Conservation (phyloP, 2,113 vertebrate species). For the Sigmodon hispidus region DNA sequence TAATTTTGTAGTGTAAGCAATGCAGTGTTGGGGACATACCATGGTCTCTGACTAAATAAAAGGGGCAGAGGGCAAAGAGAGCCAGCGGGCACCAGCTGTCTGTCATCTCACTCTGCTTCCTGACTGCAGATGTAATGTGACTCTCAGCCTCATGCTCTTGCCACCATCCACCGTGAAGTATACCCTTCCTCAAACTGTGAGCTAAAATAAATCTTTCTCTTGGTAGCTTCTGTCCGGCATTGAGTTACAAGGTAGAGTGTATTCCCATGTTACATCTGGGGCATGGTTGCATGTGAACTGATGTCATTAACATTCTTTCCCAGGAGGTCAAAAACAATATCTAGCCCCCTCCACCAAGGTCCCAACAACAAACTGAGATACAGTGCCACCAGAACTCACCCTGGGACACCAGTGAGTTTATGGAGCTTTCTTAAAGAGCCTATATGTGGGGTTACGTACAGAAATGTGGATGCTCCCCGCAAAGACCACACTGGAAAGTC, state of each 20-base stretch:
- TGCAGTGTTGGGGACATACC: no score
- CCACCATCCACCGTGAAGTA: not conserved
- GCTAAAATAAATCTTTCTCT: not conserved
- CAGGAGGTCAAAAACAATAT: not conserved
- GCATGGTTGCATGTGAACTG: not conserved
- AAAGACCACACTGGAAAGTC: not conserved
- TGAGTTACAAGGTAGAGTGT: not conserved
- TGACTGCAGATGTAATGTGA: not conserved
- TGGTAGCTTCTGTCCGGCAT: not conserved
- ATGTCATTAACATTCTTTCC: not conserved
- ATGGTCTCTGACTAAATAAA: not conserved
- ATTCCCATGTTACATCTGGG: not conserved
- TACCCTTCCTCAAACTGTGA: not conserved
- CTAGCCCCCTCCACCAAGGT: not conserved
- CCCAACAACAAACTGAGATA: not conserved
- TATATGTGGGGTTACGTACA: not conserved
- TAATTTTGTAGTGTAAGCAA: not conserved
- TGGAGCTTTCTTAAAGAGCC: not conserved
- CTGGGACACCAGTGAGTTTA: not conserved
- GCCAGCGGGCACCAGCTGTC: not conserved
- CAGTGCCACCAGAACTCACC: not conserved
- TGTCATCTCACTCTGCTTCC: not conserved
- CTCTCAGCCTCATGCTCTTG: not conserved
- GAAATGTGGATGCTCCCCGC: no score
- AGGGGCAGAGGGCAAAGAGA: not conserved